Base-by-base conservation (phyloP, 2,113 vertebrate genomes). In the Tor tambroides region DNA sequence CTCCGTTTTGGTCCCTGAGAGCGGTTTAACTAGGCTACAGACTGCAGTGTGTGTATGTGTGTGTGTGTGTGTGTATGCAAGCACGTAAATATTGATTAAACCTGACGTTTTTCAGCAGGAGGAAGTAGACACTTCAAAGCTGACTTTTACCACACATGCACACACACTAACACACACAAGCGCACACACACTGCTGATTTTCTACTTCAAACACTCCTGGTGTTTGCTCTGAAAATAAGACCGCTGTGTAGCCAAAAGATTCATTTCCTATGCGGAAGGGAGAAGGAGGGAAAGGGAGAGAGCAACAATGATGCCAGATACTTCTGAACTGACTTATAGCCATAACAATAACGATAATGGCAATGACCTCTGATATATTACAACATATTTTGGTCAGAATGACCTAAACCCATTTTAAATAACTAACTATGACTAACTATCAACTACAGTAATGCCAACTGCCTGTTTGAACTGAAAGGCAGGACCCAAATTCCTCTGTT, bases 101-200 rank as follows among this genome's bases (percentile, higher is more conserved):
- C 85, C 38, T 77, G 87, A 87, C 67, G 67, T 86, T 88, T 88
- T 86, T 65, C 81, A 67, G 78, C 83, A 86, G 85, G 89, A 88
- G 88, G 89, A 88, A 86, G 85, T 87, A 41, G 56, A 84, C 75
- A 90, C 85, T 88, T 90, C 88, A 89, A 91, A 91, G 89, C 82
- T 89, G 86, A 84, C 88, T 87, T 90, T 89, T 89, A 87, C 83
- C 85, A 87, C 75, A 46, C 59, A 89, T n/a, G 41, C 46, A 74
- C 76, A 88, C 83, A 77, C 83, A 83, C 80, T 82, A 79, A 85
- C 51, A 88, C 76, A 85, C 61, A 88, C 71, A 71, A 79, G 80
- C 19, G 32, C 79, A 83, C 85, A 83, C 80, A 86, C 74, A 49
- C 69, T 46, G 26, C 71, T 61, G 61, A 79, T 84, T 86, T 81